These are phyloP conservation scores for Falcaria lacertinaria DNA, from an alignment of 2,888 invertebrate species.

Conservation along the genomic window DNA sequence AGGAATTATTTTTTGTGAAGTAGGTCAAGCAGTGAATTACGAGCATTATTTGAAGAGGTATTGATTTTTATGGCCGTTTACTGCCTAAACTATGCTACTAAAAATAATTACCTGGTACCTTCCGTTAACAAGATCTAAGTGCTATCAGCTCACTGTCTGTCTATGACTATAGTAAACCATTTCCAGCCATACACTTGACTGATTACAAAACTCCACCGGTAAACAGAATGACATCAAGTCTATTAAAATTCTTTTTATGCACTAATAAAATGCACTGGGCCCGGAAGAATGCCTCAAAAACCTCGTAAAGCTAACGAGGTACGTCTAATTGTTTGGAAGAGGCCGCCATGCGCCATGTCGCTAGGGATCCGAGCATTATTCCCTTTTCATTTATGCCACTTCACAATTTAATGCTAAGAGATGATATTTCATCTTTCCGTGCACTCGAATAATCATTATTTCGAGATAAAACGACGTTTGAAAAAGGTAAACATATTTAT, in stretches of 20 bases:
- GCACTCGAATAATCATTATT: not conserved
- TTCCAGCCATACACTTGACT: too few relatives aligned
- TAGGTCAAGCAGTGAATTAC: constrained; percentile 41
- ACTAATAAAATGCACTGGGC: constrained; percentile 51
- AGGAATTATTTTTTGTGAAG: constrained; percentile 14
- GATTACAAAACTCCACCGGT: not conserved
- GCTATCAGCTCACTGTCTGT: too few relatives aligned
- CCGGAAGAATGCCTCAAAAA: constrained; percentile 38
- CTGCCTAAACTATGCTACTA: not conserved
- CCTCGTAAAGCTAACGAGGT: constrained; percentile 66
- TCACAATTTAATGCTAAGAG: constrained; percentile 63
- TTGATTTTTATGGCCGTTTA: not conserved
- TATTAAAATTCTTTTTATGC: constrained; percentile 30
- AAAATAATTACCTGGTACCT: not conserved
- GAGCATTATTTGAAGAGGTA: constrained; percentile 29
- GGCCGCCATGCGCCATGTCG: constrained; percentile 46
- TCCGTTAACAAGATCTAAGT: too few relatives aligned
- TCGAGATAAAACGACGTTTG: constrained; percentile 1
- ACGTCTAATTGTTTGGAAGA: constrained; percentile 75
- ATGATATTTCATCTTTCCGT: constrained; percentile 55
- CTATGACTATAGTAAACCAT: too few relatives aligned
- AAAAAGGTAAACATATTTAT: not conserved
- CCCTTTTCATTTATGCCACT: constrained; percentile 56
- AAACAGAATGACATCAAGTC: constrained; percentile 2
- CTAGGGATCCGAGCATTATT: constrained; percentile 28